phyloP scores from a whole-genome alignment of 2,797 vertebrate species.

The Danio jaintianensis region DNA sequence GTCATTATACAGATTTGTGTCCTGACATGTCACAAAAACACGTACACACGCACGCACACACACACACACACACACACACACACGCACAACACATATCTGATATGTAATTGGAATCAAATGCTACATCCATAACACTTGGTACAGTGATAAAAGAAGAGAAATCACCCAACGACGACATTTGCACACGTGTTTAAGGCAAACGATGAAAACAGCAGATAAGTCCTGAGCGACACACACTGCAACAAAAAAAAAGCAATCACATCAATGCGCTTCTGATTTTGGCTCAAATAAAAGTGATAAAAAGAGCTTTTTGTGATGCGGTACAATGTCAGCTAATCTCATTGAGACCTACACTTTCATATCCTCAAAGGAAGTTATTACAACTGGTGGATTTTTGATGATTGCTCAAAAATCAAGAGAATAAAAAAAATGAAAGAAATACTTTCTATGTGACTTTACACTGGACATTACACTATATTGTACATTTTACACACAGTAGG shows the following conservation, averaged over 20 bases:
- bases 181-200: conserved; percentile 51
- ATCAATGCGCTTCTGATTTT: conserved; percentile 33
- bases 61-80: no score
- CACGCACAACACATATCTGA: conserved; percentile 49
- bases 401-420: conserved; percentile 52
- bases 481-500: neutral
- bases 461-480: conserved; percentile 33
- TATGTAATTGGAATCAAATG: conserved; percentile 46
- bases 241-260: conserved; percentile 47
- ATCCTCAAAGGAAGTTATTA: conserved; percentile 54
- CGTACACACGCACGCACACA: no score
- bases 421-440: neutral
- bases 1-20: no score
- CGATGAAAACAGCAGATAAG: conserved; percentile 38
- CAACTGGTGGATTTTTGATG: conserved; percentile 28
- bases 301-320: conserved; percentile 4
- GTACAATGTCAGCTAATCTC: conserved; percentile 51
- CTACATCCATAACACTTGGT: conserved; percentile 48
- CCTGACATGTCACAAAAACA: no score
- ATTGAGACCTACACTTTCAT: conserved; percentile 63
- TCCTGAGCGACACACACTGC: conserved; percentile 43
- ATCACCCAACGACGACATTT: conserved; percentile 1
- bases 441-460: conserved; percentile 7
- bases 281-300: conserved; percentile 44
- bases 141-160: conserved; percentile 28